These are phyloP conservation scores for Ptychadena robeensis DNA, from an alignment of 2,797 vertebrate species.

Conservation along the genomic window DNA sequence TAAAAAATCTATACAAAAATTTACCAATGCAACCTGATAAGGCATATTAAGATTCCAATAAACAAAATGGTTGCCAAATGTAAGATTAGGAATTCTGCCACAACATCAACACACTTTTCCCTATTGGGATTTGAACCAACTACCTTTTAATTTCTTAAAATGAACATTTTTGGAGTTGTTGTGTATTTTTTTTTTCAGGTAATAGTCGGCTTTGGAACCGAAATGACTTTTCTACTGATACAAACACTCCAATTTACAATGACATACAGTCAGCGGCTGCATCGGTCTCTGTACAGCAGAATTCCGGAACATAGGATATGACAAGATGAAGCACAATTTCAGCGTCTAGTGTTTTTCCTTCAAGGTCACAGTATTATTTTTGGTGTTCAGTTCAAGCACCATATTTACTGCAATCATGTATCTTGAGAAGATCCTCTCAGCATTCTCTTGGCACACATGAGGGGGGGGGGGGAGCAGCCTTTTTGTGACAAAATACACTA, in stretches of 20 bases:
- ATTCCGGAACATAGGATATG: slow-evolving; percentile 27
- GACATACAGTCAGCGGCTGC: slow-evolving; percentile 38
- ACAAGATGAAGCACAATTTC: slow-evolving; percentile 50
- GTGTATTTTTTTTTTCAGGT: slow-evolving; percentile 18
- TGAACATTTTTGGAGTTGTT: slow-evolving; percentile 7
- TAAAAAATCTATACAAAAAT: too few relatives aligned
- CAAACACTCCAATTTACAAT: slow-evolving; percentile 49
- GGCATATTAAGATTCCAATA: too few relatives aligned
- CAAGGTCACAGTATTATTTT: slow-evolving; percentile 49
- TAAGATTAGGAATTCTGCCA: background rate
- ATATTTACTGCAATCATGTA: slow-evolving; percentile 45
- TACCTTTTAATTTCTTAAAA: slow-evolving; percentile 30
- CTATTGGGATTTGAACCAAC: background rate
- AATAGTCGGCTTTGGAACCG: slow-evolving; percentile 25
- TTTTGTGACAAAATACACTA: slow-evolving; percentile 4
- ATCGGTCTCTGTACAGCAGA: slow-evolving; percentile 18
- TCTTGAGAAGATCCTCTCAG: background rate
- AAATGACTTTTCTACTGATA: slow-evolving; percentile 27
- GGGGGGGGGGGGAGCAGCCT: background rate
- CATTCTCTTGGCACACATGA: background rate
- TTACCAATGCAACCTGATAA: too few relatives aligned
- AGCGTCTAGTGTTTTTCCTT: slow-evolving; percentile 44
- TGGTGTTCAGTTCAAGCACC: slow-evolving; percentile 48
- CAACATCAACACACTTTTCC: background rate
- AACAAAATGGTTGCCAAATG: background rate